Evolutionary conservation across 2,113 vertebrate species (phyloP).

Genomic region (Tiliqua scincoides): DNA sequence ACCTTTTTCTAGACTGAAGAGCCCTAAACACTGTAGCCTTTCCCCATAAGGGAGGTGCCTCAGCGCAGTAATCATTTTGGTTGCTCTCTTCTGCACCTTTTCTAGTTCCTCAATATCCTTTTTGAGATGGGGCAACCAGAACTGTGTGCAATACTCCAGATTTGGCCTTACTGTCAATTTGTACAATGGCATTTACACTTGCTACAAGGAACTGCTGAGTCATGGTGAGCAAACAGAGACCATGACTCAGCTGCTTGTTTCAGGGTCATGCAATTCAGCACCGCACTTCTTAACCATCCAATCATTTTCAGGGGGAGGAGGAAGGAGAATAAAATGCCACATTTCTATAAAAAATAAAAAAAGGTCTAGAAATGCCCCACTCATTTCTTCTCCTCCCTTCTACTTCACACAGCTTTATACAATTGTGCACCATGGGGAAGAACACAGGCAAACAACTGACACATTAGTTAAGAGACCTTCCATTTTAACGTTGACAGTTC

Average conservation of each 20-base stretch:
- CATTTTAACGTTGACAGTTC: slow-evolving; percentile 78
- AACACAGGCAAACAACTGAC: slow-evolving; percentile 72
- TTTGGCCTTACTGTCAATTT: no score
- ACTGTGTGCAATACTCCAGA: no score
- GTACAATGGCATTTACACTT: no score
- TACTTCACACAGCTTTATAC: slow-evolving; percentile 69
- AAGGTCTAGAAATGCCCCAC: slow-evolving; percentile 57
- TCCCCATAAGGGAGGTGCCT: no score
- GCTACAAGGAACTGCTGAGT: background rate
- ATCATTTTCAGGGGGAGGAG: slow-evolving; percentile 36
- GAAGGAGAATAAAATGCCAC: slow-evolving; percentile 15
- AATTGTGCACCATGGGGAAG: slow-evolving; percentile 40
- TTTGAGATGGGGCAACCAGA: no score
- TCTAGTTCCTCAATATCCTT: no score
- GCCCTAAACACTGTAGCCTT: no score
- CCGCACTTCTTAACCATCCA: slow-evolving; percentile 43
- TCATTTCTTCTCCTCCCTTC: slow-evolving; percentile 63
- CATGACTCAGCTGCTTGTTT: slow-evolving; percentile 1
- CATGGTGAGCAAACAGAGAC: background rate
- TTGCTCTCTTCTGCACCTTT: no score
- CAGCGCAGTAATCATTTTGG: no score
- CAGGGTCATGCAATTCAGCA: slow-evolving; percentile 16
- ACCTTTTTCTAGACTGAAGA: no score
- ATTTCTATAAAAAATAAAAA: slow-evolving; percentile 57
- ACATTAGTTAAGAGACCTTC: slow-evolving; percentile 80